Conservation (phyloP, 2,797 vertebrate species). For the Bufotes viridis region DNA sequence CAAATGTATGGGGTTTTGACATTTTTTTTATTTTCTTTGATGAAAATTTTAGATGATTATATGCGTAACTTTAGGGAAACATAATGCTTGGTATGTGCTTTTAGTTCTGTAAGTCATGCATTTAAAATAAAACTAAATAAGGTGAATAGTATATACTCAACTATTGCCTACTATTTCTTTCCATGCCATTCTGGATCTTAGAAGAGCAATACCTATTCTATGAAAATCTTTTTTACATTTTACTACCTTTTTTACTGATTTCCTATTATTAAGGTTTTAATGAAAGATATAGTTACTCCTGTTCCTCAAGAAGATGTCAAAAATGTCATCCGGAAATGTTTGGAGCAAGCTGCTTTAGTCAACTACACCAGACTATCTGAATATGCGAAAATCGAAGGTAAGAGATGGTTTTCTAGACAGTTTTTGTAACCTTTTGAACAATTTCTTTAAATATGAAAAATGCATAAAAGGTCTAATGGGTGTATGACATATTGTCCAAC, state of each 20-base stretch:
- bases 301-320: constrained; percentile 97
- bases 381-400: constrained; percentile 99
- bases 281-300: constrained; percentile 97
- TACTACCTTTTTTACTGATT: constrained; percentile 53
- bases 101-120: neutral
- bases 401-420: constrained; percentile 68
- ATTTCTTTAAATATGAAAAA: neutral
- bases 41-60: neutral
- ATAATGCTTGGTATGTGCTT: neutral
- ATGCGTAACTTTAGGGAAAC: neutral
- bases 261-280: constrained; percentile 86
- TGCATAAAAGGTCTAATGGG: neutral
- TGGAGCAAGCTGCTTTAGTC: constrained; percentile 95
- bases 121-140: neutral
- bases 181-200: neutral
- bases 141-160: neutral
- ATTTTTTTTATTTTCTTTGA: neutral
- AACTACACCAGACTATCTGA: constrained; percentile 98
- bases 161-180: neutral
- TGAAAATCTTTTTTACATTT: neutral
- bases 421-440: neutral
- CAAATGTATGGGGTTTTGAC: neutral
- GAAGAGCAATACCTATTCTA: neutral
- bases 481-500: neutral
- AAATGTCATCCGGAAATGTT: constrained; percentile 93